Conservation (phyloP, 2,113 vertebrate species). For the Sinocyclocheilus rhinocerous region DNA sequence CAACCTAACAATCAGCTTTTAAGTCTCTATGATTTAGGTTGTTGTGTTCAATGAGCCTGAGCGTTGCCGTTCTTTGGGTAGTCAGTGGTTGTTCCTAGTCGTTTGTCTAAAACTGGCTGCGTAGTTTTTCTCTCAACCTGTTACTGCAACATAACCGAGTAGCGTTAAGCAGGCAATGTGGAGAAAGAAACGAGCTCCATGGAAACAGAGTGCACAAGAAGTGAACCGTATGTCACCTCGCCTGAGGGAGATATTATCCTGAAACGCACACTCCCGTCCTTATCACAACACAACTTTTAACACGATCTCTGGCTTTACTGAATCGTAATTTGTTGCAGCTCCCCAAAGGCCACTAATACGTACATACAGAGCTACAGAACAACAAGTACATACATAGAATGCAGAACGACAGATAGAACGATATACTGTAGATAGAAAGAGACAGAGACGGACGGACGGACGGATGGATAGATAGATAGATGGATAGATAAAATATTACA, state of each 20-base stretch:
- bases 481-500: no score
- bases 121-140: background rate
- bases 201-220: slow-evolving; percentile 43
- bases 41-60: no score
- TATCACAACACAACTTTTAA: background rate
- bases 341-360: background rate
- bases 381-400: background rate
- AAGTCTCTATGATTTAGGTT: no score
- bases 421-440: no score
- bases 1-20: background rate
- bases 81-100: background rate
- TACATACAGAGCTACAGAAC: background rate
- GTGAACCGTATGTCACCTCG: slow-evolving; percentile 13
- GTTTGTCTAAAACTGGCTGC: background rate
- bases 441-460: no score
- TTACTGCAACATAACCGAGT: background rate
- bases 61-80: background rate
- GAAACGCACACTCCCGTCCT: background rate
- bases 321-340: background rate
- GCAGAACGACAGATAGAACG: background rate
- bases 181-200: slow-evolving; percentile 35
- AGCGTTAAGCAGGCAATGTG: background rate
- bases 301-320: background rate
- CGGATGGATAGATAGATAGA: no score
- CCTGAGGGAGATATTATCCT: slow-evolving; percentile 9